Evolutionary conservation across 2,113 vertebrate species (phyloP).

Genomic region (Psilopogon haemacephalus): DNA sequence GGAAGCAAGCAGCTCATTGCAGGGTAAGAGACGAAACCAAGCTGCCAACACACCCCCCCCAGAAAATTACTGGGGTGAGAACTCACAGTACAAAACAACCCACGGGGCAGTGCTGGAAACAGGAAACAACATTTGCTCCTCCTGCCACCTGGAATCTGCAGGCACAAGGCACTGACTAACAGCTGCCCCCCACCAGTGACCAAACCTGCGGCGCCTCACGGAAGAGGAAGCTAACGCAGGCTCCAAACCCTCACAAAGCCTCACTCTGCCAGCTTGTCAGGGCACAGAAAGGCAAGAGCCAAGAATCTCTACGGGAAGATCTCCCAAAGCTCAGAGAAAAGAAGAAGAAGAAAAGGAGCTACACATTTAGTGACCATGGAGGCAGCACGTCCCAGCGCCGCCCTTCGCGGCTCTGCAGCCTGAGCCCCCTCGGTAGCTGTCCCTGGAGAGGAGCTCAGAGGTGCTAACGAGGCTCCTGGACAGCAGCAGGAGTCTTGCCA

Average conservation of each 20-base stretch:
- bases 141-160: not conserved
- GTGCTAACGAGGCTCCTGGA: not conserved
- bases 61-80: not conserved
- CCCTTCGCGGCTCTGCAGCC: not conserved
- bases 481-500: not conserved
- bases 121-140: not conserved
- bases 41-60: not conserved
- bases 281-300: not conserved
- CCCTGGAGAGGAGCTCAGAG: not conserved
- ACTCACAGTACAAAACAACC: not conserved
- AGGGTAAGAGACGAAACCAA: not conserved
- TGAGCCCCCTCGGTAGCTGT: not conserved
- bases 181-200: not conserved
- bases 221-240: not conserved
- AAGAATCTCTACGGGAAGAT: not conserved
- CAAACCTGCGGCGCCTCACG: not conserved
- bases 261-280: not conserved
- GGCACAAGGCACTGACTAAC: not conserved
- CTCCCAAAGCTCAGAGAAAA: not conserved
- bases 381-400: not conserved
- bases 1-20: not conserved
- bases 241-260: not conserved
- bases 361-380: fast-evolving
- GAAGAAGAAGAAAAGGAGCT: not conserved
- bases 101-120: not conserved